Evolutionary conservation across 1,140 invertebrate genomes (phyloP).

Genomic region (Leptinotarsa defecta): DNA sequence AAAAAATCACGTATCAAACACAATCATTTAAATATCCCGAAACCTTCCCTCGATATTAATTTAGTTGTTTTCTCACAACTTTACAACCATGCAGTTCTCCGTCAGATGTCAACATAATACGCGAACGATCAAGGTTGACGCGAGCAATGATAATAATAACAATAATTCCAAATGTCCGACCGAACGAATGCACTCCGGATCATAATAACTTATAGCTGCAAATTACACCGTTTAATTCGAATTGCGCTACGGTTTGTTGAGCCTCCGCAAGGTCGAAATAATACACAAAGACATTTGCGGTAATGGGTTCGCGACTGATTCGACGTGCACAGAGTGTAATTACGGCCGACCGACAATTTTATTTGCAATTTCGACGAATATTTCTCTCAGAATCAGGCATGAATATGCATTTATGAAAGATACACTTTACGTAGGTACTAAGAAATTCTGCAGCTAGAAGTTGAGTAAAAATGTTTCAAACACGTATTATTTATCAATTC

Average conservation of each 20-base stretch:
- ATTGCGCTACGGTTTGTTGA: conserved; percentile 21
- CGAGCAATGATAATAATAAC: conserved; percentile 4
- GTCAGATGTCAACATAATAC: background rate
- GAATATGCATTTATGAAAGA: too few relatives aligned
- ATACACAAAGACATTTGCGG: conserved; percentile 19
- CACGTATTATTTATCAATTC: too few relatives aligned
- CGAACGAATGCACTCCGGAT: background rate
- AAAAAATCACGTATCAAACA: too few relatives aligned
- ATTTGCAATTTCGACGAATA: too few relatives aligned
- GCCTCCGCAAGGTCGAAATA: conserved; percentile 30
- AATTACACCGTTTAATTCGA: conserved; percentile 38
- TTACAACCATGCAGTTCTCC: background rate
- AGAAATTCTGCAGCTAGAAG: too few relatives aligned
- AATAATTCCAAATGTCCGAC: conserved; percentile 10
- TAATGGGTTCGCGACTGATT: background rate
- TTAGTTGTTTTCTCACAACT: too few relatives aligned
- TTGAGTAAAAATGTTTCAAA: too few relatives aligned
- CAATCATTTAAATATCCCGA: too few relatives aligned
- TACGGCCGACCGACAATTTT: background rate
- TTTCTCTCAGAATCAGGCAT: too few relatives aligned
- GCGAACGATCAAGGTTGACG: background rate
- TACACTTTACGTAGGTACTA: too few relatives aligned
- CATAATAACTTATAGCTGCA: conserved; percentile 27
- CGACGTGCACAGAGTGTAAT: background rate
- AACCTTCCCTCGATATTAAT: too few relatives aligned